Evolutionary conservation across 1,140 invertebrate genomes (phyloP), one percentile per base, ranked within the genome.

Genomic region (Cydia pomonella): DNA sequence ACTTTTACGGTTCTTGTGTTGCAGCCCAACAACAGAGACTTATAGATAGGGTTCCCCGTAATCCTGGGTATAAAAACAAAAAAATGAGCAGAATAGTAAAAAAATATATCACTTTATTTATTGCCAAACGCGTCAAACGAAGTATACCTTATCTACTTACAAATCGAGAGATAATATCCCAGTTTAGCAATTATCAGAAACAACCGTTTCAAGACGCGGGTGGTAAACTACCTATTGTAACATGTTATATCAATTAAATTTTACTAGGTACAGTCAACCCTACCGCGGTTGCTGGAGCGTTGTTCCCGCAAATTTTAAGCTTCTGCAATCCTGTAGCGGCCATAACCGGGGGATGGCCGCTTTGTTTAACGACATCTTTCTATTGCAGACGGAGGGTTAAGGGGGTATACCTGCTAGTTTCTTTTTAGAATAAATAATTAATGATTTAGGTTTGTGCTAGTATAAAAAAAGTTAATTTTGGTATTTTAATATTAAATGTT

Each of bases 291-390:
- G 25, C 50, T 41, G 47, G 23, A 66, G 73, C 29, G 73, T 74
- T 66, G 63, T 66, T 66, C 63, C 73, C 73, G 73, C 73, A 74
- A 74, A 44, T 74, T 74, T 74, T 63, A 74, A 74, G 62, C 73
- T 25, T 74, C 73, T 74, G 73, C 73, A 29, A 66, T 74, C n/a
- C 59, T 29, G 53, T 41, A 47, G 53, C 53, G 21, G 53, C 73
- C 63, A 74, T 66, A 74, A 74, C 33, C 59, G 29, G 10, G 29
- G 72, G 27, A 33, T 63, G 5, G 29, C 59, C 59, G 63, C 50
- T 74, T 74, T 74, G 73, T 66, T 74, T 74, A 74, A 74, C 73
- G 73, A 74, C 73, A 63, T 74, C 63, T 66, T 64, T 66, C 44
- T 44, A 50, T 50, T 44, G 71, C 44, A 29, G 63, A n/a, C 18